Evolutionary conservation across 1,140 invertebrate genomes (phyloP).

Genomic region (Drosophila melanogaster): Release_6_plus_ISO1_MT NT_033777.3:27352001-27352500

Average conservation of each 20-base stretch:
- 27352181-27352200: background rate
- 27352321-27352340: constrained; percentile 84
- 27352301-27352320: constrained; percentile 35
- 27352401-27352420: constrained; percentile 13
- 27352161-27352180: constrained; percentile 51
- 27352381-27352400: background rate
- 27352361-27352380: constrained; percentile 11
- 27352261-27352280: constrained; percentile 69
- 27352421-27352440: constrained; percentile 34
- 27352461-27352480: constrained; percentile 75
- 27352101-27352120: constrained; percentile 19
- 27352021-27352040: constrained; percentile 83
- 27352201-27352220: constrained; percentile 69
- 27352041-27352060: constrained; percentile 84
- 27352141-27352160: constrained; percentile 52
- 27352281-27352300: constrained; percentile 32
- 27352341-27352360: constrained; percentile 84
- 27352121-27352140: constrained; percentile 62
- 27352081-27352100: constrained; percentile 29
- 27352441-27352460: constrained; percentile 71
- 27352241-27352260: constrained; percentile 74
- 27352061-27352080: constrained; percentile 72
- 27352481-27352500: constrained; percentile 68
- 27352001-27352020: constrained; percentile 61
- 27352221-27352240: constrained; percentile 70